Conservation (phyloP, 35 echinoderm and acorn worm genomes). For the Apostichopus japonicus region DNA sequence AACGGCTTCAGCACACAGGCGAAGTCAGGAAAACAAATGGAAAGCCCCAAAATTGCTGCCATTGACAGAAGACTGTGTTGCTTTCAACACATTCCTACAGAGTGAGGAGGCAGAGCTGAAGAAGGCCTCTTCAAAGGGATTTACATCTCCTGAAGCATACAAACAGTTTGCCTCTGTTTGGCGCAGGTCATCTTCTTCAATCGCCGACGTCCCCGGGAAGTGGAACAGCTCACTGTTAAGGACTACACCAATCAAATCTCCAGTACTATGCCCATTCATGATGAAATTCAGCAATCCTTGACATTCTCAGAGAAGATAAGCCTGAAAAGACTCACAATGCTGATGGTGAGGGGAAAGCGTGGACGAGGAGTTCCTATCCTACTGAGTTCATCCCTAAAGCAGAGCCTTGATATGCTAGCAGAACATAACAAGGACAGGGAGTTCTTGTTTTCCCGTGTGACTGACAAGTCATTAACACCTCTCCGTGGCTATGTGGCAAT, state of each 20-base stretch:
- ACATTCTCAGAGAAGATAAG: not conserved
- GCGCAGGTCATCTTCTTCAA: slow-evolving; percentile 36
- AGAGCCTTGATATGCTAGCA: not conserved
- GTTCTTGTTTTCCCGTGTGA: slow-evolving; percentile 10
- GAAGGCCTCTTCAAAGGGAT: not conserved
- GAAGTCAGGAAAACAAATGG: slow-evolving; percentile 20
- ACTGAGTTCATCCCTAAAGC: not conserved
- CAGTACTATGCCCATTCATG: not conserved
- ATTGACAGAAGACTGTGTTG: slow-evolving; percentile 57
- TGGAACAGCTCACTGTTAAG: not conserved
- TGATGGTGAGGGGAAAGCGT: slow-evolving; percentile 32
- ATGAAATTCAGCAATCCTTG: slow-evolving; percentile 4
- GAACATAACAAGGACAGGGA: not conserved
- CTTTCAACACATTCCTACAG: slow-evolving; percentile 19
- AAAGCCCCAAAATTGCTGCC: slow-evolving; percentile 47
- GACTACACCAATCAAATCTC: not conserved
- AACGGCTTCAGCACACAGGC: slow-evolving; percentile 42
- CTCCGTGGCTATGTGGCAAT: not conserved
- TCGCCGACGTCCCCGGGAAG: slow-evolving; percentile 17
- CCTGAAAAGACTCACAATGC: not conserved
- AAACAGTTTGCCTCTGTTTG: not conserved
- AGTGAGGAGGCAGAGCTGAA: not conserved
- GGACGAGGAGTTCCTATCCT: slow-evolving; percentile 40
- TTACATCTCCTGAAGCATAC: not conserved
- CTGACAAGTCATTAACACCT: not conserved